Evolutionary conservation across 2,888 invertebrate genomes (phyloP), one percentile per base, ranked within the genome.

Genomic region (Dascillus cervinus): DNA sequence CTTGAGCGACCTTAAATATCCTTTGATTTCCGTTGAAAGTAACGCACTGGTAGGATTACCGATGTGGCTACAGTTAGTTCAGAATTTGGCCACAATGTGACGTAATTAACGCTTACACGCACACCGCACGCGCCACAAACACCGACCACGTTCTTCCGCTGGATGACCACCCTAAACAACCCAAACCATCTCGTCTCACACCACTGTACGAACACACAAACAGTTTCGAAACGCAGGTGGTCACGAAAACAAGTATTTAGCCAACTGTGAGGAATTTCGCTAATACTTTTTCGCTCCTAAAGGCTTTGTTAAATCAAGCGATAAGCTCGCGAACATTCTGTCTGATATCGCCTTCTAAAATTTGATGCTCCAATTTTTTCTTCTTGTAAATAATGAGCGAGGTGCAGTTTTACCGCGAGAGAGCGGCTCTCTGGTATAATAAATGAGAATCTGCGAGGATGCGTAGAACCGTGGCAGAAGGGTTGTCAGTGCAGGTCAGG

Each of bases 91-190:
- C 55, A 43, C 52, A 49, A 44, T 49, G 55, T 49, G 54, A 54
- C 47, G 52, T 52, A 56, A 56, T 56, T 56, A 57, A 56, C 57
- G 56, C 56, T 52, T 50, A 47, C 52, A 52, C 55, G 55, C 54
- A 53, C 52, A 52, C 55, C 54, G 49, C 55, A 55, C 54, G 52
- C 49, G 53, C 57, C 56, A 46, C 56, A 54, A 53, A 54, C 51
- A 52, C 52, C 52, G 51, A 51, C 51, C 47, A 49, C 45, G 49
- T 54, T 53, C 54, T 56, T 56, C 55, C 52, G 54, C 53, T 51
- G 47, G 47, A 49, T 56, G 54, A 56, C 54, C 57, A 53, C 50
- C 54, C 39, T 43, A 52, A 48, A 52, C 47, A 49, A 47, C 52
- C 44, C 49, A 39, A 44, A 49, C n/a, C n/a, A 50, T 48, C 50